A percentile compares a stretch with the other conserved stretches of the same genome.
These are phyloP conservation scores for Baryphthengus martii DNA, from an alignment of 2,113 vertebrate genomes.

Conservation along the genomic window DNA sequence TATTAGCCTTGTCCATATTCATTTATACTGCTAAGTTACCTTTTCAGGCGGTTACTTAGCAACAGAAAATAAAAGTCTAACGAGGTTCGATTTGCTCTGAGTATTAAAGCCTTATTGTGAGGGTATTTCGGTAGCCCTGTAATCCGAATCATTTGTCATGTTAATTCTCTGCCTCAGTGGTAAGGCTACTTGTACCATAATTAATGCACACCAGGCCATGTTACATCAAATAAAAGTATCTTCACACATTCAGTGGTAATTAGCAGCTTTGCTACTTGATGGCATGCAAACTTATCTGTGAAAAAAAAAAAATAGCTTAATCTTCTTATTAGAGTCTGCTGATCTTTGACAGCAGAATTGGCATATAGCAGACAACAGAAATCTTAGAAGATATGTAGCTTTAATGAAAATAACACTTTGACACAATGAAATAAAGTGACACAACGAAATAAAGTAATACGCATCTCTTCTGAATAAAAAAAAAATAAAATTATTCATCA, in stretches of 20 bases:
- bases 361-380: not conserved
- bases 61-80: constrained; percentile 50
- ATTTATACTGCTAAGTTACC: constrained; percentile 41
- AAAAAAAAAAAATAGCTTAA: constrained; percentile 60
- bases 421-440: not conserved
- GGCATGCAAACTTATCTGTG: constrained; percentile 51
- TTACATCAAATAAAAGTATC: constrained; percentile 65
- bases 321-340: constrained; percentile 57
- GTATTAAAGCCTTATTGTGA: constrained; percentile 4
- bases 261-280: constrained; percentile 59
- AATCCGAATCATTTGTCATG: constrained; percentile 62
- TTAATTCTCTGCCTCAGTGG: constrained; percentile 52
- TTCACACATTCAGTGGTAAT: constrained; percentile 64
- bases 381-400: not conserved
- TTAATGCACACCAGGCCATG: constrained; percentile 49
- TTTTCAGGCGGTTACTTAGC: constrained; percentile 54
- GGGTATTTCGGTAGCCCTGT: constrained; percentile 26
- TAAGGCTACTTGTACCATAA: constrained; percentile 61
- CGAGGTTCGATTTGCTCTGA: constrained; percentile 9
- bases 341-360: constrained; percentile 45
- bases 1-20: constrained; percentile 21
- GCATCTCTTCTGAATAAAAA: not conserved
- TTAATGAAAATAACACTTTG: not conserved
- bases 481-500: not conserved
- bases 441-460: not conserved